Evolutionary conservation across 2,797 vertebrate genomes (phyloP).

Genomic region (Dermochelys coriacea): DNA sequence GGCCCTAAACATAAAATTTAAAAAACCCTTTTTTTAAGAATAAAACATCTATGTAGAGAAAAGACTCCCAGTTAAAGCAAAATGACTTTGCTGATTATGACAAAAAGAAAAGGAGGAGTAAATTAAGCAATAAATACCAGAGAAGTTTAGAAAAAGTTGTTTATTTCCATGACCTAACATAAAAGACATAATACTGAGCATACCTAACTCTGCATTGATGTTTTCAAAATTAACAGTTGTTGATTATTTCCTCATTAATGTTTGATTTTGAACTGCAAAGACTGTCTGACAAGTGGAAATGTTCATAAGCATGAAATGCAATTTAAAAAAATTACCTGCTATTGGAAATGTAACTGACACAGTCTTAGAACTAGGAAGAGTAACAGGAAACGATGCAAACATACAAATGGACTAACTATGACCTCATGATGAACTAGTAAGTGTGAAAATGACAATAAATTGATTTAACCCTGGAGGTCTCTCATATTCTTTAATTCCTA

Average conservation of each 20-base stretch:
- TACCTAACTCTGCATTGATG: not conserved
- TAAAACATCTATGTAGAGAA: not conserved
- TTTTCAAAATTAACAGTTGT: not conserved
- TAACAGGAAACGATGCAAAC: conserved; percentile 55
- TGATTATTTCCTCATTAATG: not conserved
- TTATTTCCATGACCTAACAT: conserved; percentile 30
- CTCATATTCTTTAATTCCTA: conserved; percentile 52
- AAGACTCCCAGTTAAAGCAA: not conserved
- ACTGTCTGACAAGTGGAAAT: fast-evolving
- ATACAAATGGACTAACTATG: conserved; percentile 65
- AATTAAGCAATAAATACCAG: conserved; percentile 33
- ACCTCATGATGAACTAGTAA: conserved; percentile 43
- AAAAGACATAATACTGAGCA: conserved; percentile 9
- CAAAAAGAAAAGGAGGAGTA: conserved; percentile 77
- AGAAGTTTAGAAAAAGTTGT: not conserved
- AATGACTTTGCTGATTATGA: conserved; percentile 46
- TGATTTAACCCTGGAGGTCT: conserved; percentile 50
- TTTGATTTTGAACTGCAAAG: not conserved
- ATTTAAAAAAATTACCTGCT: not conserved
- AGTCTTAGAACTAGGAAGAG: conserved; percentile 23
- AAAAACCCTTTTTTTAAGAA: not conserved
- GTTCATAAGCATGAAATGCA: not conserved
- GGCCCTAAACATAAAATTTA: not conserved
- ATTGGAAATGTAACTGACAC: not conserved
- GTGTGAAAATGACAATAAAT: conserved; percentile 75